phyloP scores from a whole-genome alignment of 1,140 invertebrate genomes.

The Ylistrum balloti region DNA sequence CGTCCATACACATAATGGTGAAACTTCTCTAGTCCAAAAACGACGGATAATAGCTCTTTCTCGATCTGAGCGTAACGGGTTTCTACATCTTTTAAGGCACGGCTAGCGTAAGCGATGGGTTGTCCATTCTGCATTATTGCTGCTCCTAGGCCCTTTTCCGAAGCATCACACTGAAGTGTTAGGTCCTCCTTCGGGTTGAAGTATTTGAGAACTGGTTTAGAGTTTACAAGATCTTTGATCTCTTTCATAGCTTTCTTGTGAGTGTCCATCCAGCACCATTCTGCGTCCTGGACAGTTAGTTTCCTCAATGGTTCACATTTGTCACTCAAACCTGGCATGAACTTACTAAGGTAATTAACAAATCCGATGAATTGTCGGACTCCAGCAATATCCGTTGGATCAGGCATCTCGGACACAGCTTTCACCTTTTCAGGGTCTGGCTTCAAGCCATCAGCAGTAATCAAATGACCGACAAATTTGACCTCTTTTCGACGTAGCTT shows the following conservation, averaged over 20 bases:
- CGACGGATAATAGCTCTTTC: conserved; percentile 75
- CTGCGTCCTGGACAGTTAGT: conserved; percentile 57
- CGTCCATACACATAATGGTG: conserved; percentile 61
- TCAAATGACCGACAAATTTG: too few relatives aligned
- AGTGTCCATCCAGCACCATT: conserved; percentile 58
- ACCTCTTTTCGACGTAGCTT: too few relatives aligned
- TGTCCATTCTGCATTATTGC: conserved; percentile 55
- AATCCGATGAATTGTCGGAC: conserved; percentile 65
- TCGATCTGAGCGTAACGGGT: conserved; percentile 68
- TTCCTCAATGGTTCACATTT: conserved; percentile 63
- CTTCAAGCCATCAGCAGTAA: conserved; percentile 78
- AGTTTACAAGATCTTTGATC: conserved; percentile 52
- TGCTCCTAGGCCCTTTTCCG: conserved; percentile 55
- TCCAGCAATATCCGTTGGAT: conserved; percentile 73
- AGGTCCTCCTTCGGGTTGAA: conserved; percentile 56
- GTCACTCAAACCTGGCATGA: conserved; percentile 63
- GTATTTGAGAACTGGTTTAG: conserved; percentile 56
- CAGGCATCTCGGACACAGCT: conserved; percentile 80
- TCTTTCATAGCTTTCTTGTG: conserved; percentile 55
- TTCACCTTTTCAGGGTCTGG: conserved; percentile 78
- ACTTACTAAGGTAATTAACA: conserved; percentile 67
- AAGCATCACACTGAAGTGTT: conserved; percentile 65
- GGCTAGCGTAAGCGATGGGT: conserved; percentile 65
- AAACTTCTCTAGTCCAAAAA: conserved; percentile 80
- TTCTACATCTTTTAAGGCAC: conserved; percentile 63